Evolutionary conservation across 2,888 invertebrate genomes (phyloP), one percentile per base, ranked within the genome.

Genomic region (Mactromeris polynyma): DNA sequence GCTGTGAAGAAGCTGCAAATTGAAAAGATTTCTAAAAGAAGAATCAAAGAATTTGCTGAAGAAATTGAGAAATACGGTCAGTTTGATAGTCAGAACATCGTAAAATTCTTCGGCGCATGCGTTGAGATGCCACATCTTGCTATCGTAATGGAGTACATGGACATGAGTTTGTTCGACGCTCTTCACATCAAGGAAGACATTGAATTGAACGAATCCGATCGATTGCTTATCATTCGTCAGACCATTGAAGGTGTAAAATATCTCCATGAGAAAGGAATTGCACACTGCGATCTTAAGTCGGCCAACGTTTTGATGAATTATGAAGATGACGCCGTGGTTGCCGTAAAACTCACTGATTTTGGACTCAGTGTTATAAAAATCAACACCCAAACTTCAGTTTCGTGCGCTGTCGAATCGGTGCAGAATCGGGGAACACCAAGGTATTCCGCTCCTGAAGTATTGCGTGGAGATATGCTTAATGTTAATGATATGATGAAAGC

Each of bases 321-420:
- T 82, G 17, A 42, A 14, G 26, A 79, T 14, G 58, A 54, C 0
- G 85, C 64, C 1, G 78, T 82, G 31, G 31, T 36, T 4, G 46
- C 58, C 17, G 94, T 89, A 17, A 94, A 94, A 40, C 87, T 94
- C n/a, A 87, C 93, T 17, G 94, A 94, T 79, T 94, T 94, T 85
- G 94, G 94, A 7, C 86, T 94, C 14, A 93, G 93, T 80, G 90
- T 92, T 83, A 91, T 93, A 83, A 94, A 89, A 58, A 83, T 64
- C 36, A 89, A 92, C 51, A 79, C 85, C 0, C 88, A 89, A 64
- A 87, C 92, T 11, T 91, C 93, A 0, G 77, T 78, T 9, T 79
- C 90, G 0, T 2, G 46, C 19, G 26, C 36, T 26, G 38, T 46
- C 1, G 86, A 89, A 31, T 33, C 40, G 21, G 89, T 88, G 1